A percentile compares a stretch with the other conserved stretches of the same genome.
Evolutionary conservation across 1,140 invertebrate species (phyloP).

Genomic region (Ruditapes philippinarum): DNA sequence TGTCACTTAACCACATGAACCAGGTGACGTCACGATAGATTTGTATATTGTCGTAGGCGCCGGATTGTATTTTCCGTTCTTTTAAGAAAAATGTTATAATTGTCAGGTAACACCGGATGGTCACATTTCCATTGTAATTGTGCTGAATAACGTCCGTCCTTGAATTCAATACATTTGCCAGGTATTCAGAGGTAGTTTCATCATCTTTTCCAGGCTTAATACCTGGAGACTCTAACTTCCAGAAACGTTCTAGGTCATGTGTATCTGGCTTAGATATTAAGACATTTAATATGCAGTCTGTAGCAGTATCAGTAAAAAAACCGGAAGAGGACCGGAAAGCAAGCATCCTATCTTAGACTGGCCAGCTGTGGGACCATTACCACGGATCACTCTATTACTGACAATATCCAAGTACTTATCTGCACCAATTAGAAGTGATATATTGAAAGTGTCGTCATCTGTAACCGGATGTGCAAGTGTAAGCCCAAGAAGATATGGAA

Average conservation of each 20-base stretch:
- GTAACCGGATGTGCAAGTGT: not conserved
- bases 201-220: not conserved
- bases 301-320: not conserved
- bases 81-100: no score
- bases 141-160: not conserved
- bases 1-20: no score
- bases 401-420: slow-evolving; percentile 48
- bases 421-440: slow-evolving; percentile 3
- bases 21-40: no score
- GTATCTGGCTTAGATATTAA: not conserved
- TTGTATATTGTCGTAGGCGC: no score
- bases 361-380: not conserved
- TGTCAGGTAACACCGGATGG: no score
- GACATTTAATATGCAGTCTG: not conserved
- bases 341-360: slow-evolving; percentile 14
- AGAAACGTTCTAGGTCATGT: not conserved
- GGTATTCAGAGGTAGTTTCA: not conserved
- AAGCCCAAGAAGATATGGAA: slow-evolving; percentile 14
- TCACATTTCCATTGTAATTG: slow-evolving; percentile 5
- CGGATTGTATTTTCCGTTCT: no score
- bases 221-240: not conserved
- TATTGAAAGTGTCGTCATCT: slow-evolving; percentile 8
- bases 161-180: not conserved
- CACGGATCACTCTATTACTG: slow-evolving; percentile 5
- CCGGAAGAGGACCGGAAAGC: slow-evolving; percentile 7